These are phyloP conservation scores for Aplidium turbinatum DNA, from an alignment of 23 tunicate species.

Conservation along the genomic window DNA sequence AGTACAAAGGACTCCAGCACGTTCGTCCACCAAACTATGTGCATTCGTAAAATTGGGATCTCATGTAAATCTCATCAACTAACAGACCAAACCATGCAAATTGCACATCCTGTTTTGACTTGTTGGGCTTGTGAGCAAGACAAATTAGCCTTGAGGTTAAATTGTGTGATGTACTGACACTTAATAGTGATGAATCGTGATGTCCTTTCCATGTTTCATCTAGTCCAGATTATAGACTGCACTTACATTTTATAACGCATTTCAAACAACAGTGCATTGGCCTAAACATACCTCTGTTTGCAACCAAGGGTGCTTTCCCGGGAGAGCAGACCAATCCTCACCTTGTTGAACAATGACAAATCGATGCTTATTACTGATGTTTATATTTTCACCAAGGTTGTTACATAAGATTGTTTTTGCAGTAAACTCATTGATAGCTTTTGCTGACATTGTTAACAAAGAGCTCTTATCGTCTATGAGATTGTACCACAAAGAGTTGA, in stretches of 20 bases:
- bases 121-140: no score
- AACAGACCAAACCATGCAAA: no score
- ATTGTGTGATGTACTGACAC: no score
- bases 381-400: constrained; percentile 34
- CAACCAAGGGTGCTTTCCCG: constrained; percentile 56
- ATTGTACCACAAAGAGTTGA: neutral
- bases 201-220: no score
- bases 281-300: constrained; percentile 49
- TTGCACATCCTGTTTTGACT: no score
- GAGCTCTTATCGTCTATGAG: neutral
- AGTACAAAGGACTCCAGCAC: no score
- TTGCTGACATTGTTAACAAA: constrained; percentile 83
- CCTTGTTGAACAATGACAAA: constrained; percentile 47
- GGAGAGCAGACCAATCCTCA: constrained; percentile 43
- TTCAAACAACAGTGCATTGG: neutral
- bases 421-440: constrained; percentile 85
- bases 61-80: no score
- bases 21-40: no score
- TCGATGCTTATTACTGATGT: constrained; percentile 42
- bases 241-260: neutral
- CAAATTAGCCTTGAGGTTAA: no score
- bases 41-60: no score
- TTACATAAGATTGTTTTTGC: constrained; percentile 69
- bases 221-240: neutral
- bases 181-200: no score